Percentiles rank a stretch among this genome's conserved stretches.
phyloP scores from a whole-genome alignment of 1,140 invertebrate species.

The Lamellibrachia luymesi region DNA sequence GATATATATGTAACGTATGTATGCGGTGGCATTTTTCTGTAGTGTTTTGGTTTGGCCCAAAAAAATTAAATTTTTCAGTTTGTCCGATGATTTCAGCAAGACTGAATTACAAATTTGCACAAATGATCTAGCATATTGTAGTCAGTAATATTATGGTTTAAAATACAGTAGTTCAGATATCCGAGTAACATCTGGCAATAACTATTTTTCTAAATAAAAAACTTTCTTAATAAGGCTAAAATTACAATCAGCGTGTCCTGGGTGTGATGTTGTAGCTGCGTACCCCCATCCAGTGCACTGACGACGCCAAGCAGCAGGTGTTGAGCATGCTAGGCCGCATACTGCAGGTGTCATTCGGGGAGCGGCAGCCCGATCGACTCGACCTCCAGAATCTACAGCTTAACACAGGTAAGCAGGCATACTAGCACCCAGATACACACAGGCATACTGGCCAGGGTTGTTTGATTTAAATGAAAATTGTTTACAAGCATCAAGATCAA shows the following conservation, averaged over 20 bases:
- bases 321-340: conserved; percentile 45
- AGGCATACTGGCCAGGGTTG: too few species aligned
- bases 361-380: conserved; percentile 34
- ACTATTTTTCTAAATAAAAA: too few species aligned
- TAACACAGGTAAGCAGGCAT: neutral
- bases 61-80: too few species aligned
- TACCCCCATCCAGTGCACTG: conserved; percentile 21
- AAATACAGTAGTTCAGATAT: neutral
- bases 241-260: neutral
- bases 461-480: too few species aligned
- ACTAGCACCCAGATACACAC: too few species aligned
- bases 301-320: conserved; percentile 38
- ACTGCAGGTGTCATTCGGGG: conserved; percentile 47
- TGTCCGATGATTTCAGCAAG: neutral
- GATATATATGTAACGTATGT: neutral
- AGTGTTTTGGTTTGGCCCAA: neutral
- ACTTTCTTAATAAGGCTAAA: too few species aligned
- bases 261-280: conserved; percentile 8
- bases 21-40: neutral
- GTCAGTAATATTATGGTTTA: neutral
- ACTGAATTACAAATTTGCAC: neutral
- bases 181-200: neutral
- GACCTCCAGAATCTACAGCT: conserved; percentile 53
- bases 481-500: too few species aligned
- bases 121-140: neutral